Conservation (phyloP, 2,113 vertebrate genomes). For the Alectura lathami region DNA sequence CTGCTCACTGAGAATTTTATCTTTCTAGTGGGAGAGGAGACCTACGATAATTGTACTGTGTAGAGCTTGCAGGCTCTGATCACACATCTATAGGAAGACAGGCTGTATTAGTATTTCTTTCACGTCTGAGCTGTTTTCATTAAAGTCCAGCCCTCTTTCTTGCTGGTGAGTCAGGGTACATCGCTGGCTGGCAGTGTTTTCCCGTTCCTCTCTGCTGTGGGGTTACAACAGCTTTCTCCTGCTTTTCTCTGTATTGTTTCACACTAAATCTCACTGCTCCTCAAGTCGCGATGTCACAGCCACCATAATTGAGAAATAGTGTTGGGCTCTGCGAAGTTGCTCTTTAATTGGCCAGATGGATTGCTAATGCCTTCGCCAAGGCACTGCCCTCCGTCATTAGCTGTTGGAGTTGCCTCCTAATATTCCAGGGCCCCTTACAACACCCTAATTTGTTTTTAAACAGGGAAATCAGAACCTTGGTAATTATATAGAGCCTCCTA, state of each 20-base stretch:
- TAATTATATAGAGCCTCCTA: conserved; percentile 48
- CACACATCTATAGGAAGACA: background rate
- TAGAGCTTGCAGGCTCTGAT: background rate
- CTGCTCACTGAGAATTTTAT: background rate
- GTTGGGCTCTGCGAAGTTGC: background rate
- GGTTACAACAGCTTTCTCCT: background rate
- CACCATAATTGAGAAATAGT: conserved; percentile 37
- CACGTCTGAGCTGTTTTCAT: background rate
- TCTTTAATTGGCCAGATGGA: conserved; percentile 48
- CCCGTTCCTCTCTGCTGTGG: background rate
- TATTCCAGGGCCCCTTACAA: conserved; percentile 22
- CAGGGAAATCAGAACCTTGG: conserved; percentile 43
- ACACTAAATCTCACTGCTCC: background rate
- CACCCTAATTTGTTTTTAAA: conserved; percentile 61
- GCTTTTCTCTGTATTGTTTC: background rate
- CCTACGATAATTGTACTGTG: background rate
- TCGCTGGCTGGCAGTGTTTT: background rate
- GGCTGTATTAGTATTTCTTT: background rate
- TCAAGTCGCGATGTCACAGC: background rate
- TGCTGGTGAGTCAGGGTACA: background rate
- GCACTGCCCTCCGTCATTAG: conserved; percentile 22
- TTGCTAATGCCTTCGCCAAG: background rate
- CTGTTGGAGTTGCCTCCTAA: conserved; percentile 20
- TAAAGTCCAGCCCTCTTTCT: background rate
- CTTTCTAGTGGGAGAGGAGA: conserved; percentile 6